Base-by-base conservation (phyloP, 2,888 invertebrate species). In the Agriopis leucophaearia region DNA sequence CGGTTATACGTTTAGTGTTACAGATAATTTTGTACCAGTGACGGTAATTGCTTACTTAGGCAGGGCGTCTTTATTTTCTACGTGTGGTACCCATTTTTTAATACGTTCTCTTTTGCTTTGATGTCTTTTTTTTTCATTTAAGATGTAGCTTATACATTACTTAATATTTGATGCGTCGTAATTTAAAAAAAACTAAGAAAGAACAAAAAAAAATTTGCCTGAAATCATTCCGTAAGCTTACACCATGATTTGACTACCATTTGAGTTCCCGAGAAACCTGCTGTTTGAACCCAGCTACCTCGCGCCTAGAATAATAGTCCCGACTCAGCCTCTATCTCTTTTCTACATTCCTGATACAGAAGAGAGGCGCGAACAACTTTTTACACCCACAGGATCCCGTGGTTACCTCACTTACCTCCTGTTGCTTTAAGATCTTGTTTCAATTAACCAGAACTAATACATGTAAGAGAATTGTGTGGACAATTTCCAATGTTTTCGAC, bases 391-490 rank as follows among this genome's bases (percentile, higher is more conserved):
- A 80, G 84, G 80, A 84, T 73, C 72, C 70, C 60, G 60, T 16
- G 35, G 60, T 60, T 56, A 60, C 55, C 59, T 64, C 45, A 72
- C 70, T 40, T 79, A 74, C 80, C 84, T 81, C 87, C 88, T 77
- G 87, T 79, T 81, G 87, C 72, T 85, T 79, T 74, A 69, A 82
- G 84, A 86, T 86, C 85, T 87, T 81, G 84, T 89, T 89, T 91
- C 89, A 90, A 91, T 92, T 88, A 88, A 81, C 82, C 77, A 80
- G 54, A 48, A 66, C 64, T 66, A 59, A 69, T 67, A 55, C 45
- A 18, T 65, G 54, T 66, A 42, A 61, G 45, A 59, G 42, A 47
- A 48, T 66, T 70, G 67, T 66, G 66, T 58, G 51, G 52, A 55
- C 64, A 66, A 27, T 63, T 61, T 61, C 56, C 48, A 51, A 66